Base-by-base conservation (phyloP, 53 echinoderm and acorn worm species). In the Echinarachnius parma region DNA sequence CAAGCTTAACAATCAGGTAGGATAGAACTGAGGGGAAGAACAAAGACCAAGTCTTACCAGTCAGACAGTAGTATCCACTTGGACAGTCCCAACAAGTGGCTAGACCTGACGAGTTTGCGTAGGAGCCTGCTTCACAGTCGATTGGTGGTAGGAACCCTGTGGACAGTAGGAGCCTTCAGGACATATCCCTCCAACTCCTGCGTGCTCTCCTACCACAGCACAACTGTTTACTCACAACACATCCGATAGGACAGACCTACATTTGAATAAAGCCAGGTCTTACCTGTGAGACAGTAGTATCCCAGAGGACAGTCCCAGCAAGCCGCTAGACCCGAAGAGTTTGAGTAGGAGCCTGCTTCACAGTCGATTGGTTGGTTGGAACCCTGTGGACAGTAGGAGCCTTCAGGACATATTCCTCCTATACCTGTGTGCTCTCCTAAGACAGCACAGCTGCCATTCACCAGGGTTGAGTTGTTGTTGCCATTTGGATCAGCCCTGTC, bases 261-360 rank as follows among this genome's bases (percentile, higher is more conserved):
- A 39, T 39, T 39, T 39, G 42, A 9, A 39, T 10, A 15, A 22
- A 37, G 37, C 0, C 39, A n/a, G 15, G 3, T 25, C 22, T 81
- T 82, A 95, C 96, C 96, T 80, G 76, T 83, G 9, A 75, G 71
- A 76, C 98, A 96, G 68, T 88, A 91, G 48, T 96, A 96, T 4
- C 87, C 91, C 35, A 60, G 83, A 1, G 91, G 91, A 35, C 98
- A 96, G 26, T 79, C 89, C 69, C 78, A 53, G 46, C 98, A 96
- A 3, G 34, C 46, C 5, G 59, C 72, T 24, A 91, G 80, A 52
- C 91, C 91, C 0, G 85, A 85, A 14, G 79, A 24, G 33, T 91
- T 96, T 14, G 82, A 80, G 57, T 77, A 91, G 33, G 88, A 82
- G 4, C 98, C 98, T 1, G 98, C 87, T 14, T 75, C 77, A 29